A percentile compares a stretch with the other conserved stretches of the same genome.
phyloP scores from a whole-genome alignment of 2,797 vertebrate species.

The Bovichtus variegatus region DNA sequence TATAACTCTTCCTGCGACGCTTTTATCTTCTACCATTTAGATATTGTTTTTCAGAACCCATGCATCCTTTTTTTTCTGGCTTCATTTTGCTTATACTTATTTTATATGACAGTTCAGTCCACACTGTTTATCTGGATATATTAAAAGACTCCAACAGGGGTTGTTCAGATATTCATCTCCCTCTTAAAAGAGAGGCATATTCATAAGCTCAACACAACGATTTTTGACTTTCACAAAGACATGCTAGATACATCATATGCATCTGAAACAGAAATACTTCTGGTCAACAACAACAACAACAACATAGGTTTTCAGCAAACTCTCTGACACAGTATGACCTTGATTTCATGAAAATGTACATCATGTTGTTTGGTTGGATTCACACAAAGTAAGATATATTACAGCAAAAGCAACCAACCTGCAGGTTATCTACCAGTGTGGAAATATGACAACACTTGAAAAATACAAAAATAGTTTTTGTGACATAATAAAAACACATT shows the following conservation, averaged over 20 bases:
- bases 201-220: slow-evolving; percentile 69
- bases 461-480: not conserved
- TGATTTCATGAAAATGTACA: slow-evolving; percentile 12
- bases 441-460: slow-evolving; percentile 12
- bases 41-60: slow-evolving; percentile 9
- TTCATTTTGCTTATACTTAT: not conserved
- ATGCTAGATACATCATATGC: slow-evolving; percentile 18
- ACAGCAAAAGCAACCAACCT: slow-evolving; percentile 14
- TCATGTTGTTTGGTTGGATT: slow-evolving; percentile 15
- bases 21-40: not conserved
- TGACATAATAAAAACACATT: slow-evolving; percentile 30
- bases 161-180: slow-evolving; percentile 66
- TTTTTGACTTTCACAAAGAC: slow-evolving; percentile 40
- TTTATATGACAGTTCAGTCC: slow-evolving; percentile 17
- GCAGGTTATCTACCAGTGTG: slow-evolving; percentile 2
- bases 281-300: not conserved
- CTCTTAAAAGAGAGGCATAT: slow-evolving; percentile 61
- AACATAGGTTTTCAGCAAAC: not conserved
- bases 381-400: not conserved
- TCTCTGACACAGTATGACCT: slow-evolving; percentile 11
- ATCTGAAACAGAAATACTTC: slow-evolving; percentile 11
- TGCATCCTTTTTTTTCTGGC: not conserved
- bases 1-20: not conserved
- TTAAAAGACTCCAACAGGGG: slow-evolving; percentile 24
- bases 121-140: slow-evolving; percentile 40